These are phyloP conservation scores for Sycophaga agraensis DNA, from an alignment of 1,140 invertebrate species.

Conservation along the genomic window DNA sequence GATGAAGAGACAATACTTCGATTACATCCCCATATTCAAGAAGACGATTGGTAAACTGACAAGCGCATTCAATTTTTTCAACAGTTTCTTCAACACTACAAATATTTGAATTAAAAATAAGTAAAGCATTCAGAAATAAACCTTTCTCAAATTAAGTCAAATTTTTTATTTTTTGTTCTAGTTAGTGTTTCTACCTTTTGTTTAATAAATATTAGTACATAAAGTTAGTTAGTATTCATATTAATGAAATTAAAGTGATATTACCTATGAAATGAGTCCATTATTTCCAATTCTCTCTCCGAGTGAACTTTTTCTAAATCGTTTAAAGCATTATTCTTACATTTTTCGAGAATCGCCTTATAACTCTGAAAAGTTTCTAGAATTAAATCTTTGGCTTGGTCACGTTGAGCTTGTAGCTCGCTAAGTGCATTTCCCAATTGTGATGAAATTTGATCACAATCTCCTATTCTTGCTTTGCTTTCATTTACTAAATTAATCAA, in stretches of 20 bases:
- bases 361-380: constrained; percentile 83
- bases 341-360: constrained; percentile 78
- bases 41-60: constrained; percentile 77
- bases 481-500: constrained; percentile 72
- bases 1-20: constrained; percentile 80
- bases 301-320: constrained; percentile 81
- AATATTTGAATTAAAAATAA: constrained; percentile 13
- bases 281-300: constrained; percentile 80
- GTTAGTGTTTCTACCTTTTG: no score
- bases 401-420: constrained; percentile 81
- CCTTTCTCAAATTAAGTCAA: not conserved
- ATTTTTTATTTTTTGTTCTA: no score
- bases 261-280: constrained; percentile 78
- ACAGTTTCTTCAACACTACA: constrained; percentile 72
- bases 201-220: no score
- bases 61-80: constrained; percentile 81
- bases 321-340: constrained; percentile 71
- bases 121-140: constrained; percentile 2
- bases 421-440: constrained; percentile 76
- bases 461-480: constrained; percentile 70
- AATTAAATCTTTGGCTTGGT: constrained; percentile 82
- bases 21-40: constrained; percentile 79
- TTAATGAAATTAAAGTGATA: constrained; percentile 4
- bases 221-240: no score
- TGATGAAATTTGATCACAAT: constrained; percentile 73